Conservation (phyloP, 37 sponge, comb jelly and placozoan species). For the Beroe forskalii region DNA sequence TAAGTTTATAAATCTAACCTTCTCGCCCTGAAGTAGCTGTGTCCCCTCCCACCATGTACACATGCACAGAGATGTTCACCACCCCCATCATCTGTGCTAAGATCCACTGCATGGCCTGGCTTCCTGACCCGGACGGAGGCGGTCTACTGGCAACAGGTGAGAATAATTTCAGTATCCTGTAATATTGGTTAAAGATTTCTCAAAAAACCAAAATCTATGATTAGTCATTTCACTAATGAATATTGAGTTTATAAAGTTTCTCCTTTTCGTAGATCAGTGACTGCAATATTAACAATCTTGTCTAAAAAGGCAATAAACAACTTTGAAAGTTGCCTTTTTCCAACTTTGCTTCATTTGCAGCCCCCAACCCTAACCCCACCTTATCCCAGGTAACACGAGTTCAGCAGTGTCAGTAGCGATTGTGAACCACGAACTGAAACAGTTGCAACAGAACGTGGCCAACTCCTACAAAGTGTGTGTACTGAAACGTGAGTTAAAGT, state of each 20-base stretch:
- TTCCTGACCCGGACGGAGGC: slow-evolving; percentile 54
- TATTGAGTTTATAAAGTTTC: no score
- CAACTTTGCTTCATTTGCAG: no score
- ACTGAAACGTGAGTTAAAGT: slow-evolving; percentile 64
- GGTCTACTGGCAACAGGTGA: slow-evolving; percentile 58
- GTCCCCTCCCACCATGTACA: slow-evolving; percentile 1
- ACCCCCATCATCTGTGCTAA: slow-evolving; percentile 62
- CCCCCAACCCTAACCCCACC: no score
- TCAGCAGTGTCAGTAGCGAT: slow-evolving; percentile 63
- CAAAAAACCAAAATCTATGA: no score
- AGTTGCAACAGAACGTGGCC: neutral
- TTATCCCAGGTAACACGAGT: slow-evolving; percentile 50
- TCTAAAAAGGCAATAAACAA: no score
- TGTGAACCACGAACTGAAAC: slow-evolving; percentile 12
- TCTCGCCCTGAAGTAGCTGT: no score
- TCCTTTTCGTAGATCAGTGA: no score
- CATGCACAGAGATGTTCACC: slow-evolving; percentile 23
- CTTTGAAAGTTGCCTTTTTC: no score
- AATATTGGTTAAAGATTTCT: no score
- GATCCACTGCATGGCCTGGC: slow-evolving; percentile 65
- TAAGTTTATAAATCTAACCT: no score
- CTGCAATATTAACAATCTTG: no score
- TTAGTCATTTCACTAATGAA: neutral
- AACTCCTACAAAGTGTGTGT: slow-evolving; percentile 65
- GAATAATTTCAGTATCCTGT: neutral